Conservation (phyloP, 2,888 invertebrate species). For the Hesperia comma region DNA sequence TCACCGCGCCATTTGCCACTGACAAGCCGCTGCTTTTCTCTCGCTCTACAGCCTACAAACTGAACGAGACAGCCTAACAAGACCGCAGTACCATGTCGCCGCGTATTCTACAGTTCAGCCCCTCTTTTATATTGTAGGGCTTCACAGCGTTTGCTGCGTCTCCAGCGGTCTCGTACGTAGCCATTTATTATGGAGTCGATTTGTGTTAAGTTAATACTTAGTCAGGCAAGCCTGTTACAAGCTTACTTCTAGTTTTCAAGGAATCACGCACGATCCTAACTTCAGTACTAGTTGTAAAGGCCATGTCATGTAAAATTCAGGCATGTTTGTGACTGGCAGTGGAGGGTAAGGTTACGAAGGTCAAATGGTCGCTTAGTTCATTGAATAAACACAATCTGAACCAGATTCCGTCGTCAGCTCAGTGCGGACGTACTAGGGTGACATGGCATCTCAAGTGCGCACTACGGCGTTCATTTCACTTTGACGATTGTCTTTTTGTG, state of each 20-base stretch:
- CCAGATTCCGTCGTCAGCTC: constrained; percentile 7
- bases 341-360: constrained; percentile 31
- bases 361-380: constrained; percentile 13
- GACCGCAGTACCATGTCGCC: constrained; percentile 51
- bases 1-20: constrained; percentile 55
- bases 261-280: constrained; percentile 2
- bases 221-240: constrained; percentile 12
- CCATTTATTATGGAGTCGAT: constrained; percentile 34
- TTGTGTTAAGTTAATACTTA: constrained; percentile 29
- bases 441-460: constrained; percentile 20
- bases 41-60: constrained; percentile 34
- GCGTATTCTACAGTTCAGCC: constrained; percentile 49
- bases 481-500: constrained; percentile 35
- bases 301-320: constrained; percentile 28
- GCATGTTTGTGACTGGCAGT: constrained; percentile 10
- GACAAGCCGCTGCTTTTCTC: constrained; percentile 40
- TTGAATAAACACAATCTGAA: constrained; percentile 22
- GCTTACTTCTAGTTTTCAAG: constrained; percentile 8
- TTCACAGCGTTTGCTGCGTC: constrained; percentile 45
- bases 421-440: constrained; percentile 5
- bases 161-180: constrained; percentile 44
- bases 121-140: constrained; percentile 52
- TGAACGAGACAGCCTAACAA: constrained; percentile 40
- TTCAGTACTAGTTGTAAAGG: background rate
- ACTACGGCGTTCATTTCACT: constrained; percentile 34